Base-by-base conservation (phyloP, 2,888 invertebrate species). In the Sinotaia quadrata region DNA sequence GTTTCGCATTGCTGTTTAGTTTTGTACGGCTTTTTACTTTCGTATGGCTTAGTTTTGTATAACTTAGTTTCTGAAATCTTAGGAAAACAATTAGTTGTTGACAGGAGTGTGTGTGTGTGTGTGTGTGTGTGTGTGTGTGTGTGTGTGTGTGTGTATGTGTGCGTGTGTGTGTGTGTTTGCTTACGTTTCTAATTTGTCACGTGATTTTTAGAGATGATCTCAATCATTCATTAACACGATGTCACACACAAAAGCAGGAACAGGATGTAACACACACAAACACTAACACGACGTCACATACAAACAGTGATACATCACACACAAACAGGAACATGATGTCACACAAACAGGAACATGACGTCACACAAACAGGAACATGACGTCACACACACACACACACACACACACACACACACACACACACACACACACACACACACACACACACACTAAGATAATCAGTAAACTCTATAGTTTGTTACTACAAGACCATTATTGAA, bases 81-180 rank as follows among this genome's bases (percentile, higher is more conserved):
- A 10, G 10, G 10, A 12, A 41, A 41, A 41, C 10, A 41, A 15
- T 41, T 12, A 12, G 41, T 12, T 49, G 33, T 56, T 7, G 24
- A 18, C 24, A 49, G 49, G 27, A 27, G 49, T n/a, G 12, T 49
- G 8, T 49, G 51, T 49, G 51, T 49, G 51, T 49, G 51, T 49
- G 51, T 49, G 21, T 49, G 51, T 49, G 51, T 49, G 51, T 49
- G 51, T 49, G 51, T 49, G 51, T 49, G 51, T 49, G 37, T 36
- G 36, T 36, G 36, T 59, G 59, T 36, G 59, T 59, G 27, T 21
- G 36, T 37, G 41, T 36, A 15, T 36, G 36, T 18, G 41, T 59
- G 59, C 31, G 24, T 36, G 59, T 24, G 37, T 59, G 37, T 21
- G 59, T 59, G 59, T 31, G 56, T 54, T n/a, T n/a, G n/a, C n/a